Evolutionary conservation across 1,140 invertebrate species (phyloP).

Genomic region (Drosophila biarmipes): DNA sequence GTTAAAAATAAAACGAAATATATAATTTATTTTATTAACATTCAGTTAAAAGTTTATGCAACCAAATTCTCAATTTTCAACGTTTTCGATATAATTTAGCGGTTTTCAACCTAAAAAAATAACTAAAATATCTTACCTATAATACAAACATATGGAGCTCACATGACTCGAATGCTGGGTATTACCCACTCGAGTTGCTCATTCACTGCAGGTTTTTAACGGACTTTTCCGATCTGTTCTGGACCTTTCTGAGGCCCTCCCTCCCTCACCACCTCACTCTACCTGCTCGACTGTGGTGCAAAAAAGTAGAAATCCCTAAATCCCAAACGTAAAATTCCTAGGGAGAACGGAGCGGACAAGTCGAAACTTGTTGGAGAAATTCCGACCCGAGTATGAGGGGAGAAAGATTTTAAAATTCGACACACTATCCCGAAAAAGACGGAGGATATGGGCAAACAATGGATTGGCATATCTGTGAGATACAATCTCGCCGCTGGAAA

Average conservation of each 20-base stretch:
- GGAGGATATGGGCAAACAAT: slow-evolving; percentile 61
- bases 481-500: slow-evolving; percentile 71
- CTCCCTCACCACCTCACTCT: slow-evolving; percentile 9
- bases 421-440: slow-evolving; percentile 62
- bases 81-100: too few species aligned
- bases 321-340: slow-evolving; percentile 54
- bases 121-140: neutral
- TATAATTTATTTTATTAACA: too few species aligned
- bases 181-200: slow-evolving; percentile 9
- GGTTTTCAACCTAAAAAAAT: too few species aligned
- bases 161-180: slow-evolving; percentile 16
- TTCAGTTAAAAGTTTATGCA: too few species aligned
- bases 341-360: slow-evolving; percentile 53
- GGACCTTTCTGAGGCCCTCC: slow-evolving; percentile 5
- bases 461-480: slow-evolving; percentile 49
- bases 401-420: slow-evolving; percentile 73
- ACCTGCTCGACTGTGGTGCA: slow-evolving; percentile 47
- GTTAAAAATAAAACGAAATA: too few species aligned
- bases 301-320: slow-evolving; percentile 43
- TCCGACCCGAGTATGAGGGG: slow-evolving; percentile 46
- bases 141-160: neutral
- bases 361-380: slow-evolving; percentile 59
- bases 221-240: slow-evolving; percentile 42
- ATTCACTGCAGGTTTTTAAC: slow-evolving; percentile 21
- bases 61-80: too few species aligned